Conservation (phyloP, 1,140 invertebrate species). For the Colletes latitarsis region DNA sequence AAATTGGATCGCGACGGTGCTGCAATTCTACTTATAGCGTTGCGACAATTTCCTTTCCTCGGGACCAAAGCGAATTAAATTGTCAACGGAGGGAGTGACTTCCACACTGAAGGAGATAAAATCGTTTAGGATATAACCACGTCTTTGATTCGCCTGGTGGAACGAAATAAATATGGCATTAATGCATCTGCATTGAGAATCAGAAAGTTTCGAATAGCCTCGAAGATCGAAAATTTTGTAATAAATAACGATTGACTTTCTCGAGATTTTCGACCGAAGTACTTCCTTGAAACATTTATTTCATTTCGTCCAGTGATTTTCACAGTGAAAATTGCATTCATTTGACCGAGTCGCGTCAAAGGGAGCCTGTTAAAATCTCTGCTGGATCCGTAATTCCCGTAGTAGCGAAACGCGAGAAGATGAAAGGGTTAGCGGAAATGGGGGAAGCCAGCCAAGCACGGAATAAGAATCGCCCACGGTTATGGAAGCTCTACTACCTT, state of each 20-base stretch:
- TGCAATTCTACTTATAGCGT: too few relatives aligned
- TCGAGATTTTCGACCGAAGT: too few relatives aligned
- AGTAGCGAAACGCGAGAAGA: slow-evolving; percentile 7
- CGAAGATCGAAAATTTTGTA: too few relatives aligned
- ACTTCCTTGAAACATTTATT: too few relatives aligned
- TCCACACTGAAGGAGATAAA: too few relatives aligned
- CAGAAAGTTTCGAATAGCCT: too few relatives aligned
- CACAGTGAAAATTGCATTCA: slow-evolving; percentile 64
- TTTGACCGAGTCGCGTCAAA: slow-evolving; percentile 61
- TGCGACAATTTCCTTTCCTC: background rate
- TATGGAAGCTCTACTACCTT: slow-evolving; percentile 7
- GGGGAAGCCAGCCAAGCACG: background rate
- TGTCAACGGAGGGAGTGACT: slow-evolving; percentile 47
- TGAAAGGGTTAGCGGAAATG: slow-evolving; percentile 22
- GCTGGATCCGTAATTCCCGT: slow-evolving; percentile 32
- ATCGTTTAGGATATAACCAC: too few relatives aligned
- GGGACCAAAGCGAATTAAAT: slow-evolving; percentile 16
- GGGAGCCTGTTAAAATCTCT: slow-evolving; percentile 60
- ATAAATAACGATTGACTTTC: too few relatives aligned
- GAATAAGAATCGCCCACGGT: slow-evolving; percentile 36
- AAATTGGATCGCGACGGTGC: background rate
- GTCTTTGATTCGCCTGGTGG: too few relatives aligned
- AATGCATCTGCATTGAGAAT: too few relatives aligned
- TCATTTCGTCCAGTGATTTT: background rate
- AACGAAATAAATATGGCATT: too few relatives aligned